phyloP scores from a whole-genome alignment of 2,797 vertebrate genomes.

The Tokudaia muenninki region DNA sequence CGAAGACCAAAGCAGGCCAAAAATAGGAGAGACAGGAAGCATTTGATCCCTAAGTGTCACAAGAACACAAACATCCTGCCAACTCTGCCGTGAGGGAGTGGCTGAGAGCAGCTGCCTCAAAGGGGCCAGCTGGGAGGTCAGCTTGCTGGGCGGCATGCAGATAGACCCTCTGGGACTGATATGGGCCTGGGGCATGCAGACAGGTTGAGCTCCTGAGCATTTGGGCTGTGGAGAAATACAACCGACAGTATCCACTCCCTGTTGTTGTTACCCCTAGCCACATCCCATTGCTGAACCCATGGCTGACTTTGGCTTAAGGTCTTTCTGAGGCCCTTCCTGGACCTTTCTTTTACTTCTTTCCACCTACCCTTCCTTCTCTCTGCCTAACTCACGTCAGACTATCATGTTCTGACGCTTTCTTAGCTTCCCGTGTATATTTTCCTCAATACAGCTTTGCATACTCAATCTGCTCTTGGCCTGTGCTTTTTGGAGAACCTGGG shows the following conservation, averaged over 20 bases:
- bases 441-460: neutral
- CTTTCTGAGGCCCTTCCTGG: neutral
- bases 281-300: neutral
- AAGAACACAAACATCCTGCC: slow-evolving; percentile 75
- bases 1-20: slow-evolving; percentile 76
- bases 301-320: neutral
- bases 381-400: neutral
- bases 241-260: neutral
- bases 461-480: neutral
- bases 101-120: slow-evolving; percentile 42
- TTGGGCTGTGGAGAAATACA: neutral
- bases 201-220: neutral
- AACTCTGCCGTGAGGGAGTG: slow-evolving; percentile 53
- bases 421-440: neutral
- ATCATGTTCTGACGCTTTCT: neutral
- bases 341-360: neutral
- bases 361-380: neutral
- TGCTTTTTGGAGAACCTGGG: neutral
- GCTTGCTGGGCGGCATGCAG: neutral
- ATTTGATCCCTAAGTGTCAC: slow-evolving; percentile 77
- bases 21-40: slow-evolving; percentile 82
- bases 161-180: neutral
- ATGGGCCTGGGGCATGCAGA: neutral
- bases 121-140: slow-evolving; percentile 3
- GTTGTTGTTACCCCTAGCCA: neutral